These are phyloP conservation scores for Nesoenas mayeri DNA, from an alignment of 2,113 vertebrate species.

Conservation along the genomic window DNA sequence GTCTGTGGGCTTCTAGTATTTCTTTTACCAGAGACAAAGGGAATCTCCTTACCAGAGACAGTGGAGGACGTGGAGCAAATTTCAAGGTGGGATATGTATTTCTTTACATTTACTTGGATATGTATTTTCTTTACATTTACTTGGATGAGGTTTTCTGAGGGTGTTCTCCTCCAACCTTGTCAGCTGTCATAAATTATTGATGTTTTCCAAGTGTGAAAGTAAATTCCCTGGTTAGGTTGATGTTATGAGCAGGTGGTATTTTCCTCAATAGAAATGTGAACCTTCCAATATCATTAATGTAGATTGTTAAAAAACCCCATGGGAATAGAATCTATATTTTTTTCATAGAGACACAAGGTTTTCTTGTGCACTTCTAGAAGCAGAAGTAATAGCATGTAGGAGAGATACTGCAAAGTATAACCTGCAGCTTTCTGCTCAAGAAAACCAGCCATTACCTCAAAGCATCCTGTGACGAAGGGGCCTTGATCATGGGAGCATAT, in stretches of 20 bases:
- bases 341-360: background rate
- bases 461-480: background rate
- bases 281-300: background rate
- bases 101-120: background rate
- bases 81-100: constrained; percentile 71
- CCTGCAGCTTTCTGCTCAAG: background rate
- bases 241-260: background rate
- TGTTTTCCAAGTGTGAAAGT: background rate
- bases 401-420: background rate
- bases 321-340: background rate
- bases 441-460: background rate
- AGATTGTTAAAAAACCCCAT: background rate
- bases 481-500: background rate
- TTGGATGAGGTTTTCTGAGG: background rate
- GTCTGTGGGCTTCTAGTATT: constrained; percentile 86
- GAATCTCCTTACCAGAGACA: constrained; percentile 88
- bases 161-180: background rate
- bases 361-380: background rate
- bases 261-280: background rate
- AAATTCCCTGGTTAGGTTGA: background rate
- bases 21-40: constrained; percentile 91
- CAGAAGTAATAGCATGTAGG: background rate
- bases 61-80: constrained; percentile 91
- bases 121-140: background rate
- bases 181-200: background rate